A percentile compares a stretch with the other conserved stretches of the same genome.
Conservation (phyloP, 2,797 vertebrate species). For the Falco concolor region DNA sequence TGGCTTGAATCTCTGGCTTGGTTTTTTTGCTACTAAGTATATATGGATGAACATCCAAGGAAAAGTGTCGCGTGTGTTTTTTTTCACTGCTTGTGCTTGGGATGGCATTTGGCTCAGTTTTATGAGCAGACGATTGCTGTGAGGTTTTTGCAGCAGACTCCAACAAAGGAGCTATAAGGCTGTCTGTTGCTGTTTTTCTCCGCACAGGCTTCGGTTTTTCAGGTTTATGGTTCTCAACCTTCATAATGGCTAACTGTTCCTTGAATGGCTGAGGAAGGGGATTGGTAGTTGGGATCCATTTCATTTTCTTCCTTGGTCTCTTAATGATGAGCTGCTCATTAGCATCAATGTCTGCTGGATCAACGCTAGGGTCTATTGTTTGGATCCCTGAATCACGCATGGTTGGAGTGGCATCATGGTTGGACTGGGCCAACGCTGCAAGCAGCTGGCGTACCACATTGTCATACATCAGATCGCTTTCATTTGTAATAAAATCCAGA, state of each 20-base stretch:
- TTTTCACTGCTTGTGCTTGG: constrained; percentile 75
- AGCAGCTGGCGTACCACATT: constrained; percentile 95
- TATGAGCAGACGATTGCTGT: constrained; percentile 77
- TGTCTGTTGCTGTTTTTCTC: constrained; percentile 88
- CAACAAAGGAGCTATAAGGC: constrained; percentile 85
- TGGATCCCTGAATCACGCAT: constrained; percentile 92
- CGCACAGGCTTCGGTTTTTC: constrained; percentile 92
- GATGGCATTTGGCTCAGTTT: constrained; percentile 69
- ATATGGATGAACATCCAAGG: constrained; percentile 95
- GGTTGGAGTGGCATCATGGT: constrained; percentile 93
- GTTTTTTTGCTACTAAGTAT: constrained; percentile 90
- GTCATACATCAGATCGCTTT: constrained; percentile 99
- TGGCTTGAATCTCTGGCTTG: constrained; percentile 79
- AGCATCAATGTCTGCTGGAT: constrained; percentile 84
- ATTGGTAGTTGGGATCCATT: constrained; percentile 92
- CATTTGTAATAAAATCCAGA: constrained; percentile 97
- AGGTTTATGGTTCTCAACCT: constrained; percentile 89
- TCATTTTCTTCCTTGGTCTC: constrained; percentile 94
- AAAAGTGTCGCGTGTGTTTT: constrained; percentile 92
- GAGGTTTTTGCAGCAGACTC: constrained; percentile 84
- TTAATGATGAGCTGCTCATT: constrained; percentile 91
- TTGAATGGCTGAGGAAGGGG: constrained; percentile 96
- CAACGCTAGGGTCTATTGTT: constrained; percentile 87
- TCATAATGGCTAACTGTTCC: constrained; percentile 88
- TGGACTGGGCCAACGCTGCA: constrained; percentile 94